Conservation (phyloP, 2,888 invertebrate genomes). For the Magallana nippona region DNA sequence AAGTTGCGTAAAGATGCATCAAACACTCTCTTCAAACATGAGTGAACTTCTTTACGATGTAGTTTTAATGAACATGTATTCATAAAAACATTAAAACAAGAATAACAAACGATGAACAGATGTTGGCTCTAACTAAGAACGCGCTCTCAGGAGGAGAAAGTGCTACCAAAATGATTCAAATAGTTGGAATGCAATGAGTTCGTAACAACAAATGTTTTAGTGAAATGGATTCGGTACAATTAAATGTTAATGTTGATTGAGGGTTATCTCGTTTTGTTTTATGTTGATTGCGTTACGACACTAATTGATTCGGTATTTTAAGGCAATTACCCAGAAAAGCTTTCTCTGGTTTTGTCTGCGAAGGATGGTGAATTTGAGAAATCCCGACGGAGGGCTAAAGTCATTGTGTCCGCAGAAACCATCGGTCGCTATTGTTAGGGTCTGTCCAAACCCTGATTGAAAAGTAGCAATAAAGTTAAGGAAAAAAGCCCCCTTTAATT, state of each 20-base stretch:
- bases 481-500: no score
- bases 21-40: no score
- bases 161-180: conserved; percentile 27
- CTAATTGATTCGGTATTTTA: conserved; percentile 27
- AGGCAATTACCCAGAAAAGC: conserved; percentile 4
- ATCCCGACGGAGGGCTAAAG: not conserved
- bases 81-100: conserved; percentile 21
- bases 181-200: conserved; percentile 18
- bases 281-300: conserved; percentile 18
- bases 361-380: not conserved
- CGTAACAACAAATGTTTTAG: conserved; percentile 4
- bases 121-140: not conserved
- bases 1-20: no score
- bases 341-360: conserved; percentile 8
- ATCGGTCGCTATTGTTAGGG: not conserved
- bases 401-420: not conserved
- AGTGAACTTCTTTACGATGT: not conserved
- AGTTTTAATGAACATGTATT: conserved; percentile 27
- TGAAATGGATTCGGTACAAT: not conserved
- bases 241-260: conserved; percentile 8
- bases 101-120: conserved; percentile 20
- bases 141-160: conserved; percentile 8
- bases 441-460: not conserved
- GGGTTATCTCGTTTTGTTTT: conserved; percentile 4
- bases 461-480: no score